Percentiles rank a stretch among this genome's conserved stretches.
These are phyloP conservation scores for Bugulina stolonifera DNA, from an alignment of 2,888 invertebrate species.

Conservation along the genomic window DNA sequence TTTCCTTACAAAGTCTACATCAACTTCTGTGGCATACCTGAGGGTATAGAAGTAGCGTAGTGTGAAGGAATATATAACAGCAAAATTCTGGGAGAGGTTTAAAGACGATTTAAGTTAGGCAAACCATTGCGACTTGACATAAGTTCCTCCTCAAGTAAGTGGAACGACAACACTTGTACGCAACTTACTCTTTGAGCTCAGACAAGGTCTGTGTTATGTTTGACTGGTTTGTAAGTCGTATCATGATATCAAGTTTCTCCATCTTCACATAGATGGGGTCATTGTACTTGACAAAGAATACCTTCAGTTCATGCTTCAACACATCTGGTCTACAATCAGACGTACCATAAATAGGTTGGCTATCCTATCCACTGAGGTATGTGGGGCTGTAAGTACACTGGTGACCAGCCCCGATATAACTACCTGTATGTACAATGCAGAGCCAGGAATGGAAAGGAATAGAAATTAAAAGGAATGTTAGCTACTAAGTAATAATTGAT, in stretches of 20 bases:
- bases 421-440: too few relatives aligned
- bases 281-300: conserved; percentile 96
- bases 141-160: too few relatives aligned
- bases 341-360: too few relatives aligned
- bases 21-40: conserved; percentile 83
- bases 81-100: too few relatives aligned
- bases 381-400: too few relatives aligned
- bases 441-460: neutral
- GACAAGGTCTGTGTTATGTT: conserved; percentile 94
- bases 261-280: conserved; percentile 97
- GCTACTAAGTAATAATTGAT: too few relatives aligned
- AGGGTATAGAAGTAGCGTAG: neutral
- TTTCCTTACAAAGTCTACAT: conserved; percentile 97
- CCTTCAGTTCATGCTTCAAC: conserved; percentile 96
- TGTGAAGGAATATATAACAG: too few relatives aligned
- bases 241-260: conserved; percentile 96
- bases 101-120: too few relatives aligned
- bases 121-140: too few relatives aligned
- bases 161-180: too few relatives aligned
- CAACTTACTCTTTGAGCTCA: conserved; percentile 85
- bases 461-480: neutral
- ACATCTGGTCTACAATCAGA: conserved; percentile 76
- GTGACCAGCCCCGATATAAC: too few relatives aligned
- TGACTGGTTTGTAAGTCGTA: conserved; percentile 85
- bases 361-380: too few relatives aligned